phyloP scores from a whole-genome alignment of 2,888 invertebrate species.

The Conchocele bisecta region DNA sequence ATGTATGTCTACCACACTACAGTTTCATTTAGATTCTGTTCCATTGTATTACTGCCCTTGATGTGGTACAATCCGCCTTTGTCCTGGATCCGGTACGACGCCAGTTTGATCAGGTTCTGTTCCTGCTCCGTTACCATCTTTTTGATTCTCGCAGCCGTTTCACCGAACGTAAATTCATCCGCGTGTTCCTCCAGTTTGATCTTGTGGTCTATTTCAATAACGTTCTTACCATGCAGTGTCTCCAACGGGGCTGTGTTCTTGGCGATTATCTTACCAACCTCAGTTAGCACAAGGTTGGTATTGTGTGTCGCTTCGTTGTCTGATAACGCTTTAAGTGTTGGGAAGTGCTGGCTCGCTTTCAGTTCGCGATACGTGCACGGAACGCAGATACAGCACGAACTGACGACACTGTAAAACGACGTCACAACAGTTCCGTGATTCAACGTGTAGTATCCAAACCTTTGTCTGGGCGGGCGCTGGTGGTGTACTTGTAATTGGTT shows the following conservation, averaged over 20 bases:
- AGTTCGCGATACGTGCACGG: slow-evolving; percentile 76
- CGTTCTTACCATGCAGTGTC: slow-evolving; percentile 76
- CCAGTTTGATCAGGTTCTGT: slow-evolving; percentile 70
- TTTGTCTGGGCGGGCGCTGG: slow-evolving; percentile 61
- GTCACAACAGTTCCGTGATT: slow-evolving; percentile 73
- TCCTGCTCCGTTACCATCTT: slow-evolving; percentile 72
- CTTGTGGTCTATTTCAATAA: slow-evolving; percentile 77
- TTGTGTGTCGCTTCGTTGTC: slow-evolving; percentile 62
- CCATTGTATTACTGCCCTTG: slow-evolving; percentile 70
- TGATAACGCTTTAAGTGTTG: slow-evolving; percentile 60
- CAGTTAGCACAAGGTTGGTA: slow-evolving; percentile 63
- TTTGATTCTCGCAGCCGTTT: slow-evolving; percentile 70
- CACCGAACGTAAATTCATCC: slow-evolving; percentile 69
- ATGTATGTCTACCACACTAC: slow-evolving; percentile 68
- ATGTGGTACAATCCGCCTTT: slow-evolving; percentile 75
- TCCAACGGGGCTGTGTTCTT: slow-evolving; percentile 71
- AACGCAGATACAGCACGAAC: slow-evolving; percentile 76
- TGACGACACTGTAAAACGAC: slow-evolving; percentile 75
- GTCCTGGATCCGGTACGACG: slow-evolving; percentile 72
- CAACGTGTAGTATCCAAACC: slow-evolving; percentile 70
- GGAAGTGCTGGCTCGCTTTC: slow-evolving; percentile 64
- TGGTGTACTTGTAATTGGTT: slow-evolving; percentile 71
- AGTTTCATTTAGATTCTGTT: slow-evolving; percentile 70
- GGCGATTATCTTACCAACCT: slow-evolving; percentile 76
- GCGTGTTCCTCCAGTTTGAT: slow-evolving; percentile 71